A percentile compares a stretch with the other conserved stretches of the same genome.
phyloP scores from a whole-genome alignment of 1,140 invertebrate species.

The Drosophila sp. region DNA sequence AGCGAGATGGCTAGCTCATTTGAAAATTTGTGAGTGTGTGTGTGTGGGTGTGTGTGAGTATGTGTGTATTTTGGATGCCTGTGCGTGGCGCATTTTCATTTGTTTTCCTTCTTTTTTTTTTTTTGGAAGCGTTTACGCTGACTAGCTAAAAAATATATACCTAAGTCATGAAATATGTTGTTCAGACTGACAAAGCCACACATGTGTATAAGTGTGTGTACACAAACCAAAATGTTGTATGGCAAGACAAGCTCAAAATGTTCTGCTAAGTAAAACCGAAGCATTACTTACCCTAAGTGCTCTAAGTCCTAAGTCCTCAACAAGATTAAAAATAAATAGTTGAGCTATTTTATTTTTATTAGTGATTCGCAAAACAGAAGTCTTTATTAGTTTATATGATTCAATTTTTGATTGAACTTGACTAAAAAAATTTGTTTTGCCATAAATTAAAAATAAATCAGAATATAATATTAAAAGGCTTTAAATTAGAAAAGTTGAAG shows the following conservation, averaged over 20 bases:
- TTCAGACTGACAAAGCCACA: conserved; percentile 36
- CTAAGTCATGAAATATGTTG: conserved; percentile 73
- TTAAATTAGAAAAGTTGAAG: no score
- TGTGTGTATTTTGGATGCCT: conserved; percentile 57
- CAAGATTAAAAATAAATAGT: background rate
- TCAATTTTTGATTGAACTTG: no score
- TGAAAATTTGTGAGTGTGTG: conserved; percentile 5
- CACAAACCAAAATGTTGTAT: background rate
- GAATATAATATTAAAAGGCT: no score
- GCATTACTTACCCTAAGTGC: background rate
- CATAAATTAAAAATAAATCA: no score
- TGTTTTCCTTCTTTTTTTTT: conserved; percentile 66
- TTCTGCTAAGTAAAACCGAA: background rate
- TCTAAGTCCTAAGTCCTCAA: no score
- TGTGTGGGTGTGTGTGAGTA: background rate
- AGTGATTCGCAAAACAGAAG: no score
- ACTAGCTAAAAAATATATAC: conserved; percentile 72
- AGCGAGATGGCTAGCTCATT: conserved; percentile 11
- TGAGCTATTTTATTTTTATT: no score
- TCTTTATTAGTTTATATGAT: no score
- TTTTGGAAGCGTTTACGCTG: conserved; percentile 58
- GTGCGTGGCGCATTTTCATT: conserved; percentile 74
- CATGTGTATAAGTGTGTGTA: background rate
- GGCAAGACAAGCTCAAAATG: background rate
- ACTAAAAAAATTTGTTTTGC: no score